phyloP scores from a whole-genome alignment of 2,888 invertebrate genomes.

The Tinea semifulvella region DNA sequence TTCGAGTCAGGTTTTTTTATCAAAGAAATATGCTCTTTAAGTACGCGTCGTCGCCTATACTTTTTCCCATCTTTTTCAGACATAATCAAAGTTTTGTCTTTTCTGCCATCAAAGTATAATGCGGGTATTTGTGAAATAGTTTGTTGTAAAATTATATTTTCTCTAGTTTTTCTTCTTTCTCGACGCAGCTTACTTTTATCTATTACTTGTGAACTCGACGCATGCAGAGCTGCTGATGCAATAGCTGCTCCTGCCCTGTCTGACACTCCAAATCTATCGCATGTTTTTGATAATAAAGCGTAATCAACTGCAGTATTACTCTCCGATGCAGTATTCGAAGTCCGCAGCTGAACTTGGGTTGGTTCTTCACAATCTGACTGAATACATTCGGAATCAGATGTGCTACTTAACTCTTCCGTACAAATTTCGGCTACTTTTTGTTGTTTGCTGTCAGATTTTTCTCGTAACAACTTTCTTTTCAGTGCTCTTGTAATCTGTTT shows the following conservation, averaged over 20 bases:
- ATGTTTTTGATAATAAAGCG: constrained; percentile 17
- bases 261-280: constrained; percentile 17
- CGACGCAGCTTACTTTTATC: constrained; percentile 16
- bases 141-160: neutral
- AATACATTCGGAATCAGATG: constrained; percentile 12
- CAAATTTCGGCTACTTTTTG: constrained; percentile 8
- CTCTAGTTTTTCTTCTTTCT: constrained; percentile 12
- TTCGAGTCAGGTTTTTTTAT: constrained; percentile 16
- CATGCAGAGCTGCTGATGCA: constrained; percentile 17
- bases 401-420: constrained; percentile 2
- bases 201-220: constrained; percentile 14
- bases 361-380: constrained; percentile 7
- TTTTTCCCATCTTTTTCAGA: constrained; percentile 14
- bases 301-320: too few relatives aligned
- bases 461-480: constrained; percentile 13
- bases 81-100: constrained; percentile 14
- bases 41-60: constrained; percentile 8
- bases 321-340: neutral
- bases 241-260: constrained; percentile 18
- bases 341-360: constrained; percentile 7
- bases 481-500: constrained; percentile 12
- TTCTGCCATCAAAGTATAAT: constrained; percentile 16
- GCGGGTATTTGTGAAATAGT: constrained; percentile 10
- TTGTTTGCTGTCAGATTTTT: constrained; percentile 4
- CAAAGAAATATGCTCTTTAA: constrained; percentile 16